Conservation (phyloP, 2,113 vertebrate genomes). For the Ictalurus furcatus region DNA sequence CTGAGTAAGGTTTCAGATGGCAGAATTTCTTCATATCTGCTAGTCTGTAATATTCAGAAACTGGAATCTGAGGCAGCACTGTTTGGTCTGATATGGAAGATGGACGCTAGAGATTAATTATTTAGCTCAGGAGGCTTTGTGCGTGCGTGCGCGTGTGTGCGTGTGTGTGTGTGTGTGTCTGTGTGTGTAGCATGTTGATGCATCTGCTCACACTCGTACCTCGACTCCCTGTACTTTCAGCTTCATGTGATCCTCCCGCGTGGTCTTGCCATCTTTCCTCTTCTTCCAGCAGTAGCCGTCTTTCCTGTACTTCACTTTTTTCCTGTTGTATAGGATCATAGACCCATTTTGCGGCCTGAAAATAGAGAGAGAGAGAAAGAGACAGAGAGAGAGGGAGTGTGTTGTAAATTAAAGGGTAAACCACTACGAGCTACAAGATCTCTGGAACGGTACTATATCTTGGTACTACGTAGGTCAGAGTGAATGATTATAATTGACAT, state of each 20-base stretch:
- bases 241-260: conserved; percentile 99
- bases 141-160: background rate
- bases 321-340: conserved; percentile 99
- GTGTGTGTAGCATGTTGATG: conserved; percentile 31
- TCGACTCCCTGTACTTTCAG: conserved; percentile 99
- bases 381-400: background rate
- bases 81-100: conserved; percentile 16
- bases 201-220: conserved; percentile 73
- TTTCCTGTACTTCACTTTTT: conserved; percentile 99
- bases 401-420: background rate
- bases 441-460: background rate
- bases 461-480: no score
- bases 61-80: background rate
- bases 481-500: background rate
- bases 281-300: conserved; percentile 99
- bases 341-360: conserved; percentile 98
- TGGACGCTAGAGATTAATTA: conserved; percentile 27
- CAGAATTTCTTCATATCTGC: conserved; percentile 6
- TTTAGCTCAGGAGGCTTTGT: conserved; percentile 23
- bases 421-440: background rate
- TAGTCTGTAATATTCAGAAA: background rate
- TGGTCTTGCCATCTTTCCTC: conserved; percentile 98
- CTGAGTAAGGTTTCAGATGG: conserved; percentile 9
- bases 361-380: background rate
- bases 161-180: background rate